These are phyloP conservation scores for Drosophila lini DNA, from an alignment of 1,140 invertebrate species.

Conservation along the genomic window DNA sequence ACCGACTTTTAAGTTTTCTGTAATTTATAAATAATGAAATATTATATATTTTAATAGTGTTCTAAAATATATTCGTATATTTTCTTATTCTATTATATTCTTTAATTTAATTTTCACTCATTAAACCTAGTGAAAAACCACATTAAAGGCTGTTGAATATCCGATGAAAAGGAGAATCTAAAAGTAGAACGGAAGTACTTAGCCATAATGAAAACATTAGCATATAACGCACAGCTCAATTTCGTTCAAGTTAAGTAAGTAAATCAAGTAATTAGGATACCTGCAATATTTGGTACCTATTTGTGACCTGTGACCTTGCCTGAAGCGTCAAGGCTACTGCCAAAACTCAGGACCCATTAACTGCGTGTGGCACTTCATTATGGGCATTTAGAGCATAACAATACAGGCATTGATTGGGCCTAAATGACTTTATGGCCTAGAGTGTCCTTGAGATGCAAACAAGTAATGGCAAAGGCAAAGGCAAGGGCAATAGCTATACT, in stretches of 20 bases:
- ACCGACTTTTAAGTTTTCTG: background rate
- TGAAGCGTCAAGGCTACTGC: conserved; percentile 56
- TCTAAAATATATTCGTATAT: background rate
- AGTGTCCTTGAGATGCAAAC: conserved; percentile 47
- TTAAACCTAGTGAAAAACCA: background rate
- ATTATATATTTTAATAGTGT: background rate
- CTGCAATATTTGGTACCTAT: conserved; percentile 7
- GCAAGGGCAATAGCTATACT: background rate
- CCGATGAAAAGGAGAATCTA: conserved; percentile 8
- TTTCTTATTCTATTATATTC: too few relatives aligned
- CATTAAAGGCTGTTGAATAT: conserved; percentile 19
- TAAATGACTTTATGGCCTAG: conserved; percentile 59
- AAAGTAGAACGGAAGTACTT: conserved; percentile 66
- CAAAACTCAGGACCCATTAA: conserved; percentile 60
- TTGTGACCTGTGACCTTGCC: conserved; percentile 62
- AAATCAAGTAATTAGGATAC: conserved; percentile 58
- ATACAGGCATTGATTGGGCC: conserved; percentile 62
- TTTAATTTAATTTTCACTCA: too few relatives aligned
- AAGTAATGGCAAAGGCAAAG: conserved; percentile 48
- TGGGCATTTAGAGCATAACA: conserved; percentile 71
- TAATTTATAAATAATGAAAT: background rate
- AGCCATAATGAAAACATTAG: conserved; percentile 64
- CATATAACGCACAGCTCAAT: conserved; percentile 55
- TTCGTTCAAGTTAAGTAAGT: conserved; percentile 40
- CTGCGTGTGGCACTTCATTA: conserved; percentile 84